A percentile compares a stretch with the other conserved stretches of the same genome.
phyloP scores from a whole-genome alignment of 23 tunicate species.

The Ascidia mentula region DNA sequence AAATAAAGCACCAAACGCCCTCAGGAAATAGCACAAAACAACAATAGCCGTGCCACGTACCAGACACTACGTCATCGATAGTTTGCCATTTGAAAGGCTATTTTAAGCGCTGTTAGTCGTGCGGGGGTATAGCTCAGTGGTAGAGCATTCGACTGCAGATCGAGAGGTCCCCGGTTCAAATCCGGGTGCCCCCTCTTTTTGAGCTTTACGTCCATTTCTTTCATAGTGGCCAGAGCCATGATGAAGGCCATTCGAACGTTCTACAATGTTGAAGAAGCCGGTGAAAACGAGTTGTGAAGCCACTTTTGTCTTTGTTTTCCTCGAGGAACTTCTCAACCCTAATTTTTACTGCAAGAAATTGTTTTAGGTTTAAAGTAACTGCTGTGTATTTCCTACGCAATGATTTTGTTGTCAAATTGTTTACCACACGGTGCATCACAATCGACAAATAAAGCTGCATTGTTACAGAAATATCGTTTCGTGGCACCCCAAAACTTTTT shows the following conservation, averaged over 20 bases:
- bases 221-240: constrained; percentile 54
- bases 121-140: constrained; percentile 78
- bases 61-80: not conserved
- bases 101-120: not conserved
- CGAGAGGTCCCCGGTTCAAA: constrained; percentile 83
- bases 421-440: not conserved
- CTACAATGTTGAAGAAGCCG: constrained; percentile 46
- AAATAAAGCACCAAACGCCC: no score
- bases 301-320: not conserved
- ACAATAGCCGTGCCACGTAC: not conserved
- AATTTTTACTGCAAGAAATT: not conserved
- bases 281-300: constrained; percentile 31
- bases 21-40: no score
- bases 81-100: not conserved
- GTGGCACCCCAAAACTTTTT: not conserved
- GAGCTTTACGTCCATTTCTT: not conserved
- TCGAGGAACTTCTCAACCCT: not conserved
- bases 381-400: not conserved
- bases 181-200: constrained; percentile 75
- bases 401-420: not conserved
- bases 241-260: constrained; percentile 43
- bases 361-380: no score
- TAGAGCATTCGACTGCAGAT: constrained; percentile 81
- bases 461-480: not conserved
- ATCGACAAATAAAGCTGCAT: not conserved